phyloP scores from a whole-genome alignment of 2,888 invertebrate species.

The Archaeoteleia sp. region DNA sequence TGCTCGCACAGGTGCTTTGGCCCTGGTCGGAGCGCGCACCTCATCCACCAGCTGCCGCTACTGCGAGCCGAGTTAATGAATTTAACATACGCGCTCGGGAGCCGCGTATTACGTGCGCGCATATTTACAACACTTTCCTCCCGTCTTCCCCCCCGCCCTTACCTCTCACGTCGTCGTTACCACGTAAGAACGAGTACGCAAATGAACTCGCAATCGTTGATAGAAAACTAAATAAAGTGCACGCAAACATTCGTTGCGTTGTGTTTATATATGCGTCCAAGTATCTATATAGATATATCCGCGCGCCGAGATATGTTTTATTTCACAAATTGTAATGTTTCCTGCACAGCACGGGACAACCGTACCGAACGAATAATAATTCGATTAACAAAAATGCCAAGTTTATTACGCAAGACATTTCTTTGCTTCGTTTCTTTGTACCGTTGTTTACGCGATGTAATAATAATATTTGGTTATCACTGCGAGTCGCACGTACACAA shows the following conservation, averaged over 20 bases:
- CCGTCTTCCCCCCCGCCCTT: conserved; percentile 8
- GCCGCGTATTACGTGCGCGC: conserved; percentile 21
- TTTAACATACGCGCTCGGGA: conserved; percentile 21
- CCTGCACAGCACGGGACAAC: no score
- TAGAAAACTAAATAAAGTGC: conserved; percentile 30
- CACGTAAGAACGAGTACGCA: conserved; percentile 41
- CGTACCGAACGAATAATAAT: no score
- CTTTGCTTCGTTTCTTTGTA: no score
- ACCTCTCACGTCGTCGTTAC: conserved; percentile 13
- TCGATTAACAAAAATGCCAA: no score
- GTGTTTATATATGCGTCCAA: conserved; percentile 8
- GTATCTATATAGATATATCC: neutral
- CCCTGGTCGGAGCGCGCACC: conserved; percentile 18
- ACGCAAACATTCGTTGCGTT: conserved; percentile 19
- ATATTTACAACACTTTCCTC: conserved; percentile 27
- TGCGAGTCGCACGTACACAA: no score
- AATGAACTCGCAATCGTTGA: conserved; percentile 32
- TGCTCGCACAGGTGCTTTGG: conserved; percentile 30
- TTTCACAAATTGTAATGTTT: no score
- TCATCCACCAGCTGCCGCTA: conserved; percentile 16
- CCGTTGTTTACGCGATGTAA: no score
- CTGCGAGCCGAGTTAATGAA: conserved; percentile 18
- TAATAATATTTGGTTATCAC: no score
- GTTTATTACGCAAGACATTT: no score
- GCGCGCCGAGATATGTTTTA: no score